phyloP scores from a whole-genome alignment of 1,140 invertebrate species.

The Brachionus paranguensis region DNA sequence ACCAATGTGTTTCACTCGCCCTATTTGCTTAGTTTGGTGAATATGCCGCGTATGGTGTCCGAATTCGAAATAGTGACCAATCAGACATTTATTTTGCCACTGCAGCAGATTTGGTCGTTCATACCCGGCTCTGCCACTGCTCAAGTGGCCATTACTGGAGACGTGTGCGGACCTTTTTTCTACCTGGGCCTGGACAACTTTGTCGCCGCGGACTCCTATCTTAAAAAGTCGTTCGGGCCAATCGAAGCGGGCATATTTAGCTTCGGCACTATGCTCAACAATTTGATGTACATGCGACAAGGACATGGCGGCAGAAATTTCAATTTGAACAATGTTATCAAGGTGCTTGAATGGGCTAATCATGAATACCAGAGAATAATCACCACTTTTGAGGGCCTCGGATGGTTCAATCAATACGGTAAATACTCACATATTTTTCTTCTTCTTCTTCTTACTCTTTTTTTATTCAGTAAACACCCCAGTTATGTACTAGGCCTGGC shows the following conservation, averaged over 20 bases:
- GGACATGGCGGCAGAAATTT: slow-evolving; percentile 34
- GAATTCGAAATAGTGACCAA: slow-evolving; percentile 91
- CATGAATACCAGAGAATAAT: slow-evolving; percentile 20
- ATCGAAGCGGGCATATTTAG: slow-evolving; percentile 91
- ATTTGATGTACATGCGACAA: slow-evolving; percentile 75
- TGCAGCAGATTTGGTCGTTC: slow-evolving; percentile 79
- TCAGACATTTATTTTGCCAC: slow-evolving; percentile 79
- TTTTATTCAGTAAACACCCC: too few relatives aligned
- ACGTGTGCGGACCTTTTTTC: slow-evolving; percentile 88
- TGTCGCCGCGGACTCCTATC: too few relatives aligned
- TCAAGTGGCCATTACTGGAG: slow-evolving; percentile 64
- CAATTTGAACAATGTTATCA: background rate
- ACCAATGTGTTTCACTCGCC: slow-evolving; percentile 85
- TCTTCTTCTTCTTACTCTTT: too few relatives aligned
- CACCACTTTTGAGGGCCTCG: slow-evolving; percentile 47
- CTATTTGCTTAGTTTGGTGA: slow-evolving; percentile 80
- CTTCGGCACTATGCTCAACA: slow-evolving; percentile 85
- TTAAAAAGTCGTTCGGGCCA: slow-evolving; percentile 63
- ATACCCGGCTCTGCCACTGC: slow-evolving; percentile 87
- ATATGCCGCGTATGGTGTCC: slow-evolving; percentile 81
- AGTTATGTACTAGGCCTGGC: too few relatives aligned
- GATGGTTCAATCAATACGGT: slow-evolving; percentile 28
- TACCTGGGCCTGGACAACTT: slow-evolving; percentile 44
- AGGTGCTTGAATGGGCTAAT: background rate
- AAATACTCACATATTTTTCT: background rate